Conservation (phyloP, 2,888 invertebrate genomes). For the Colletes collaris region DNA sequence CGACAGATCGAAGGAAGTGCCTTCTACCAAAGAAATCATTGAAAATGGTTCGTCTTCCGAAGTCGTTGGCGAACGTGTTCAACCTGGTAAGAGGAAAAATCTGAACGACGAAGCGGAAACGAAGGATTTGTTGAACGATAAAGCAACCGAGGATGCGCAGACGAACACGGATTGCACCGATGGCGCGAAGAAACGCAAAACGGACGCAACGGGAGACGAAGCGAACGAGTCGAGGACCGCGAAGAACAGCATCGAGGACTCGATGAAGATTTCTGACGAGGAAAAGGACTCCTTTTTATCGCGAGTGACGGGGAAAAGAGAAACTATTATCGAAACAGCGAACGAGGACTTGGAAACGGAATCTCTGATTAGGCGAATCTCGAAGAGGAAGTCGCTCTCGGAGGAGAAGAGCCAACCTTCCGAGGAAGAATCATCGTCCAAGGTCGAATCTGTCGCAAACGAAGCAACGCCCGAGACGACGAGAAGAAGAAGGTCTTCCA, state of each 20-base stretch:
- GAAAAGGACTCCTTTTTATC: not conserved
- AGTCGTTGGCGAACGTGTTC: slow-evolving; percentile 34
- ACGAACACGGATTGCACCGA: slow-evolving; percentile 16
- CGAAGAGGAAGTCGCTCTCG: slow-evolving; percentile 46
- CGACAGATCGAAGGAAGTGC: slow-evolving; percentile 61
- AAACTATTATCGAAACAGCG: slow-evolving; percentile 2
- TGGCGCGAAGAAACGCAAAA: slow-evolving; percentile 16
- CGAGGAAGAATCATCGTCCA: slow-evolving; percentile 9
- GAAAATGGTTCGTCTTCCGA: slow-evolving; percentile 23
- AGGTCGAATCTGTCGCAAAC: not conserved
- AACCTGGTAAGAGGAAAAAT: slow-evolving; percentile 68
- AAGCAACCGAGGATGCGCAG: not conserved
- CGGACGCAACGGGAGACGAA: not conserved
- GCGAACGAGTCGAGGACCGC: not conserved
- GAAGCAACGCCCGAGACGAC: slow-evolving; percentile 2
- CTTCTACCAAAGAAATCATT: slow-evolving; percentile 32
- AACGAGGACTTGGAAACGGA: slow-evolving; percentile 8
- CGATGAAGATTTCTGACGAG: not conserved
- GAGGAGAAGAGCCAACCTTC: slow-evolving; percentile 17
- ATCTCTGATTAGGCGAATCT: slow-evolving; percentile 20
- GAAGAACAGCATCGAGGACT: not conserved
- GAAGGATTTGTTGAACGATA: not conserved
- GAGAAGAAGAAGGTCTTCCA: slow-evolving; percentile 41
- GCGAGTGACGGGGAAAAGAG: slow-evolving; percentile 30
- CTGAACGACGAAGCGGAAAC: slow-evolving; percentile 54